A percentile compares a stretch with the other conserved stretches of the same genome.
These are phyloP conservation scores for Synanthedon formicaeformis DNA, from an alignment of 2,888 invertebrate genomes.

Conservation along the genomic window DNA sequence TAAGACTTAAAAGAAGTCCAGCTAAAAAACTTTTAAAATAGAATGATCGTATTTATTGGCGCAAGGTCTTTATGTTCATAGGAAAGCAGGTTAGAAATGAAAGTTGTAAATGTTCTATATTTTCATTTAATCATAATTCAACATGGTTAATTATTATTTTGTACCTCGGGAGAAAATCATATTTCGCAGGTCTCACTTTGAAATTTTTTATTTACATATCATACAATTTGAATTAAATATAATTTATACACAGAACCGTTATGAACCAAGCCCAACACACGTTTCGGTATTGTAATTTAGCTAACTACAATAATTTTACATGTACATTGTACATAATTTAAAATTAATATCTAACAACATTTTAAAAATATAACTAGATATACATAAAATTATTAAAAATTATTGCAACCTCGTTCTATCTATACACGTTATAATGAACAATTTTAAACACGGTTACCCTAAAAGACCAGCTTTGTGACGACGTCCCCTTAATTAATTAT, in stretches of 20 bases:
- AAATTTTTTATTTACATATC: constrained; percentile 65
- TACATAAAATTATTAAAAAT: constrained; percentile 54
- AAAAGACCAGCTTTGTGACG: neutral
- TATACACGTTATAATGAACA: constrained; percentile 46
- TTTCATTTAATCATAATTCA: constrained; percentile 68
- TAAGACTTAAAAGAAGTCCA: too few relatives aligned
- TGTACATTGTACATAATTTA: constrained; percentile 58
- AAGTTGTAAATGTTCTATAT: constrained; percentile 27
- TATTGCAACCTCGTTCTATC: constrained; percentile 50
- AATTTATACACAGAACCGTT: constrained; percentile 38
- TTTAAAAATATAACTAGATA: constrained; percentile 34
- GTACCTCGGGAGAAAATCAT: constrained; percentile 70
- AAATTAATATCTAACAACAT: constrained; percentile 48
- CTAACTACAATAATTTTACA: constrained; percentile 60
- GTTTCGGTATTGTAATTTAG: constrained; percentile 49
- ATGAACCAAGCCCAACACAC: constrained; percentile 39
- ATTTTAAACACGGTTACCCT: constrained; percentile 10
- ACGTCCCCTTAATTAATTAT: neutral
- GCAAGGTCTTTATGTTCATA: too few relatives aligned
- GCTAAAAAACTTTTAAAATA: too few relatives aligned
- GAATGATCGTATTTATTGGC: too few relatives aligned
- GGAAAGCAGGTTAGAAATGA: too few relatives aligned
- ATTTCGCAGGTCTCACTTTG: constrained; percentile 63
- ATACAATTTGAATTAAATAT: constrained; percentile 51
- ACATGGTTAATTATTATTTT: constrained; percentile 69